Evolutionary conservation across 2,113 vertebrate genomes (phyloP).

Genomic region (Microtus pennsylvanicus): DNA sequence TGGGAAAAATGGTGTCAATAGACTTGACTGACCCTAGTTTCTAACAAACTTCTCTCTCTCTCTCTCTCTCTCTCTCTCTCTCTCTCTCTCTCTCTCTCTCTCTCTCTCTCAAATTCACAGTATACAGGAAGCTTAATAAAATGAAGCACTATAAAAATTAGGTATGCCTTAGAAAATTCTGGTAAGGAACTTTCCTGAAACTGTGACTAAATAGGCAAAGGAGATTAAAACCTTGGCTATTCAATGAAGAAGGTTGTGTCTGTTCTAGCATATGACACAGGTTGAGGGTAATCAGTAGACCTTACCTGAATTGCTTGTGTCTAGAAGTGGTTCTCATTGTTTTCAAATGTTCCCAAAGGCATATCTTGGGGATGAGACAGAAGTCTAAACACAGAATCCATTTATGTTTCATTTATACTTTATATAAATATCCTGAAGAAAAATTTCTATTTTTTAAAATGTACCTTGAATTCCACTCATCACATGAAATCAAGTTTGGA

Average conservation of each 20-base stretch:
- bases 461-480: not conserved
- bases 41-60: not conserved
- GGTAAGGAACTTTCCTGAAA: conserved; percentile 57
- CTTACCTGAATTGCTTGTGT: not conserved
- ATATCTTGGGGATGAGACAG: not conserved
- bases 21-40: not conserved
- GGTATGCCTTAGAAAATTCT: conserved; percentile 3
- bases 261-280: not conserved
- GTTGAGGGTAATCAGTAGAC: not conserved
- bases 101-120: not conserved
- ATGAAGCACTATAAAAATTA: not conserved
- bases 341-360: not conserved
- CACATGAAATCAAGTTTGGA: not conserved
- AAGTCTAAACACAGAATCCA: not conserved
- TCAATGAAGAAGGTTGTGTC: not conserved
- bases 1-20: not conserved
- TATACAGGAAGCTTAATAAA: not conserved
- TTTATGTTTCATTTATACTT: not conserved
- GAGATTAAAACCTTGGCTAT: not conserved
- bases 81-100: not conserved
- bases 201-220: not conserved
- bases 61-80: not conserved
- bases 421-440: not conserved
- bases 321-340: not conserved
- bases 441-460: not conserved